Evolutionary conservation across 2,797 vertebrate species (phyloP), one percentile per base, ranked within the genome.

Genomic region (Cyprinella venusta): DNA sequence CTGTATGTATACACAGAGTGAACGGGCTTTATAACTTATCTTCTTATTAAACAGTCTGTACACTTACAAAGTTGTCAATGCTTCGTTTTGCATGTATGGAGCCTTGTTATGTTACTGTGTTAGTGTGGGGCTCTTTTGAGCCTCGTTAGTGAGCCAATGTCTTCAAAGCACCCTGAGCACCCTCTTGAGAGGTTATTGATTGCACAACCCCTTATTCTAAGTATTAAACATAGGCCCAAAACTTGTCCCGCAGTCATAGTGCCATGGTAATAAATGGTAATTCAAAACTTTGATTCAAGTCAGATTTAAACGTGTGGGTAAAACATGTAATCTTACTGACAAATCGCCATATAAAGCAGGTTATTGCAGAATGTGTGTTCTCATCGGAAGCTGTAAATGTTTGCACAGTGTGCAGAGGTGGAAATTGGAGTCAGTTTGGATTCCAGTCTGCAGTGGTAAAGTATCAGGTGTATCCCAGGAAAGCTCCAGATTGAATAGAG

Each of bases 401-500:
- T 64, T 30, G 70, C 18, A 18, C 9, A 54, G 36, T 69, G 21
- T 80, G 64, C 45, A 56, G 78, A 80, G 16, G 30, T 13, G 63
- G 65, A 56, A 78, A 52, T 52, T 30, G 8, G 38, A 69, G 74
- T 56, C 48, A 33, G 59, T 54, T 26, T 21, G 33, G n/a, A 80
- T 79, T 38, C 45, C 33, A 80, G 36, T 30, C 19, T 42, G 38
- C 21, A 6, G 61, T 45, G 69, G 21, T 30, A 71, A 38, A 21
- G 40, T 76, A 63, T 83, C 70, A 33, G 70, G 76, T 86, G 70
- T 54, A 38, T 76, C 61, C 38, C 65, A 80, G 77, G 64, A 76
- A 83, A 75, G 48, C 77, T 80, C 67, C 42, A 59, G 71, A 75
- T 40, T 48, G 65, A 82, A 72, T 71, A 84, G 71, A 13, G 68